phyloP scores from a whole-genome alignment of 2,113 vertebrate genomes.

The Chloebia gouldiae region DNA sequence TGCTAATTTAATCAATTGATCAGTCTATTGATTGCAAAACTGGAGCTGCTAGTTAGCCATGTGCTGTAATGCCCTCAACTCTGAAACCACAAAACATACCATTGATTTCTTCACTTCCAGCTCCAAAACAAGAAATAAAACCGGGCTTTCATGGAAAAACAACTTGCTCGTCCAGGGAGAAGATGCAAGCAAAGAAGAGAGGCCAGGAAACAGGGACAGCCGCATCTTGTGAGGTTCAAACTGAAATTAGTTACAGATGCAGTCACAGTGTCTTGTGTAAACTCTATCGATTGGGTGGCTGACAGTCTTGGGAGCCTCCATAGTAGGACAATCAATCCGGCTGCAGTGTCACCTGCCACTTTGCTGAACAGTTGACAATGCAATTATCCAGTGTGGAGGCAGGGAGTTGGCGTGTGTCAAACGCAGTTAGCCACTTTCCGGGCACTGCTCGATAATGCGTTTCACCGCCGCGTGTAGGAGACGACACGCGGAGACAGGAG shows the following conservation, averaged over 20 bases:
- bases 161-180: not conserved
- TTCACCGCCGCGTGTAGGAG: constrained; percentile 68
- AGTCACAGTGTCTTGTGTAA: constrained; percentile 82
- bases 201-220: constrained; percentile 22
- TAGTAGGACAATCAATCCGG: constrained; percentile 77
- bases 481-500: constrained; percentile 69
- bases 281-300: constrained; percentile 84
- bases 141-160: not conserved
- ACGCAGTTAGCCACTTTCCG: constrained; percentile 83
- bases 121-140: constrained; percentile 63
- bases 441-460: constrained; percentile 76
- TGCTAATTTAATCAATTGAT: constrained; percentile 90
- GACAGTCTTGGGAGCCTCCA: constrained; percentile 80
- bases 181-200: constrained; percentile 24
- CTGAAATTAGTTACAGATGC: constrained; percentile 87
- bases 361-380: constrained; percentile 86
- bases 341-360: constrained; percentile 86
- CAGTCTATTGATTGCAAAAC: constrained; percentile 81
- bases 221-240: constrained; percentile 72
- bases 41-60: constrained; percentile 76
- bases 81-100: constrained; percentile 71
- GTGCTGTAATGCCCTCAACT: constrained; percentile 71
- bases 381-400: constrained; percentile 88
- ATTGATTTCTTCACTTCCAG: constrained; percentile 73
- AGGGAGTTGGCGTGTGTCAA: constrained; percentile 87